Evolutionary conservation across 2,888 invertebrate species (phyloP).

Genomic region (Ochropleura leucogaster): DNA sequence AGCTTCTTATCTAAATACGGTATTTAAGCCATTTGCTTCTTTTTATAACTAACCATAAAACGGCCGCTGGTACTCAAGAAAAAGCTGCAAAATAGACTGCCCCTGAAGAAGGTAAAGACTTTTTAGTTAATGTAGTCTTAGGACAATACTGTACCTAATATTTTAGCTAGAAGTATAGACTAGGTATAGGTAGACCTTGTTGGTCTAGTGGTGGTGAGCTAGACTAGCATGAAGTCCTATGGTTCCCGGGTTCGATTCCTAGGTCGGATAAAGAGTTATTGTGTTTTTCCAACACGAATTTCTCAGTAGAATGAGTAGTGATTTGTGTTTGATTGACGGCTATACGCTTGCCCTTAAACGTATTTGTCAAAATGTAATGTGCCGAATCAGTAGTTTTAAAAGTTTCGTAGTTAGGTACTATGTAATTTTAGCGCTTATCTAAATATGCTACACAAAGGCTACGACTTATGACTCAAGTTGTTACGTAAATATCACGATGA

Average conservation of each 20-base stretch:
- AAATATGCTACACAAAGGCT: constrained; percentile 22
- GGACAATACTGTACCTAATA: neutral
- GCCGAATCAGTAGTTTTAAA: neutral
- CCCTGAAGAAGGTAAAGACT: neutral
- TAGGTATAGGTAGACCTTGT: neutral
- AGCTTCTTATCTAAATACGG: neutral
- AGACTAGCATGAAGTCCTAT: neutral
- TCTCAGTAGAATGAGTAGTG: neutral
- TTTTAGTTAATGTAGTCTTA: neutral
- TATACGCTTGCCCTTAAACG: neutral
- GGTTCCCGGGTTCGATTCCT: neutral
- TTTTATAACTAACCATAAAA: neutral
- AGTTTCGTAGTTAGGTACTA: neutral
- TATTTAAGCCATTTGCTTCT: neutral
- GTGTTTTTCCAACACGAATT: neutral
- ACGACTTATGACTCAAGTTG: constrained; percentile 24
- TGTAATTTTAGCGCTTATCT: constrained; percentile 16
- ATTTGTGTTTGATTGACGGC: neutral
- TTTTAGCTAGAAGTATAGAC: neutral
- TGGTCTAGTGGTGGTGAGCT: neutral
- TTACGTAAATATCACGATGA: constrained; percentile 34
- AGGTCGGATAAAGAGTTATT: neutral
- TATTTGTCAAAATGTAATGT: neutral
- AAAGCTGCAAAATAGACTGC: neutral
- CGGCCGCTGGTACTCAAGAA: neutral